These are phyloP conservation scores for Micoletzkya japonica DNA, from an alignment of 2,888 invertebrate species.

Conservation along the genomic window DNA sequence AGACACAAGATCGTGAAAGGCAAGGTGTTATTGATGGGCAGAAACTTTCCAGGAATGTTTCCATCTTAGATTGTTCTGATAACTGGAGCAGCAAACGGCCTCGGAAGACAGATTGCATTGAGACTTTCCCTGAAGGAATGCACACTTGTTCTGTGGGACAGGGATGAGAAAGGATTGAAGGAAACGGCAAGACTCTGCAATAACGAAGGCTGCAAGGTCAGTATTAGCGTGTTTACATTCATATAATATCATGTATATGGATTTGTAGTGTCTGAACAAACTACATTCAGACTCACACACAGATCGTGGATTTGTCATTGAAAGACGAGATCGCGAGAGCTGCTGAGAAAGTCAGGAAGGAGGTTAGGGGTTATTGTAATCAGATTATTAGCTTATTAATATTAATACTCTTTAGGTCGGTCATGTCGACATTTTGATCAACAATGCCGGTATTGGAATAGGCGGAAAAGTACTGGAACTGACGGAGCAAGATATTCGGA, in stretches of 20 bases:
- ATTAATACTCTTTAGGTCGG: neutral
- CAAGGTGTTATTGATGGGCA: too few species aligned
- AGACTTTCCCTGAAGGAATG: neutral
- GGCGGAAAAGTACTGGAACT: constrained; percentile 16
- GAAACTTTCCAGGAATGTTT: neutral
- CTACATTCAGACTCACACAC: neutral
- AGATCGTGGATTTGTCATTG: constrained; percentile 11
- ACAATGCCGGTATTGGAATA: constrained; percentile 20
- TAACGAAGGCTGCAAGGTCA: constrained; percentile 10
- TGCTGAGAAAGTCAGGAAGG: constrained; percentile 9
- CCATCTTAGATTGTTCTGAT: neutral
- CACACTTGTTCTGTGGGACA: constrained; percentile 12
- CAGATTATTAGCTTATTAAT: neutral
- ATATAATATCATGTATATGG: too few species aligned
- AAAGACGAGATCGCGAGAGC: constrained; percentile 9
- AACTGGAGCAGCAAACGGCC: neutral
- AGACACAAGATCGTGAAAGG: too few species aligned
- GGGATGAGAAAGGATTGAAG: constrained; percentile 22
- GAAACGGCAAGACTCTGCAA: neutral
- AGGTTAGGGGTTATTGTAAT: constrained; percentile 4
- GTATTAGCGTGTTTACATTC: neutral
- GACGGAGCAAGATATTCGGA: constrained; percentile 4
- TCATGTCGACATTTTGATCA: constrained; percentile 22
- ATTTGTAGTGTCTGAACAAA: too few species aligned
- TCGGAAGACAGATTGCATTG: neutral